Percentiles rank a stretch among this genome's conserved stretches.
phyloP scores from a whole-genome alignment of 2,888 invertebrate genomes.

The Isotomurus palustris region DNA sequence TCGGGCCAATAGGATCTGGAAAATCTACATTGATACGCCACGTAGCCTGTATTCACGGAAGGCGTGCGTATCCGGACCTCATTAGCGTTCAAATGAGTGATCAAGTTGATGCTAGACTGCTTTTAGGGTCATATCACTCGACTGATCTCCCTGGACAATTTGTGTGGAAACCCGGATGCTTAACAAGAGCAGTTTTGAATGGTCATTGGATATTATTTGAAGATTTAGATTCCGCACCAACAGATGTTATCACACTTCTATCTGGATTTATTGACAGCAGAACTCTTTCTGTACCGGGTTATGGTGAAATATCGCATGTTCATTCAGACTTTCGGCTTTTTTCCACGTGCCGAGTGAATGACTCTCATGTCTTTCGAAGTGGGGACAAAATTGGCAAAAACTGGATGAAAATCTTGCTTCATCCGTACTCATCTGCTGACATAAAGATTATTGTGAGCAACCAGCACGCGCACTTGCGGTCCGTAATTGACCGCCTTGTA shows the following conservation, averaged over 20 bases:
- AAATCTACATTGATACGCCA: constrained; percentile 88
- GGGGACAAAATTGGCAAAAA: constrained; percentile 63
- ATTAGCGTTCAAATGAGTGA: constrained; percentile 91
- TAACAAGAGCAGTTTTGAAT: constrained; percentile 61
- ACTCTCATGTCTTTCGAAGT: constrained; percentile 8
- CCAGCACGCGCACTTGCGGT: constrained; percentile 29
- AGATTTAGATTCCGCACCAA: constrained; percentile 89
- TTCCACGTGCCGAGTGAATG: constrained; percentile 59
- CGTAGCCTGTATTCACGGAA: constrained; percentile 58
- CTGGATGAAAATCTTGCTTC: constrained; percentile 73
- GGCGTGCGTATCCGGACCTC: constrained; percentile 54
- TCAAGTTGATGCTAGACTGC: constrained; percentile 91
- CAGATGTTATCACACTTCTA: constrained; percentile 85
- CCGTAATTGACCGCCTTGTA: constrained; percentile 30
- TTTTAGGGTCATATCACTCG: constrained; percentile 88
- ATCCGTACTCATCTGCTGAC: constrained; percentile 71
- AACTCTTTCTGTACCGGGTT: constrained; percentile 79
- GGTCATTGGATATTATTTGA: constrained; percentile 88
- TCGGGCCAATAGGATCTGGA: constrained; percentile 90
- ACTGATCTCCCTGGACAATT: constrained; percentile 97
- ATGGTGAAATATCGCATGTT: constrained; percentile 72
- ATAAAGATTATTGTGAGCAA: constrained; percentile 52
- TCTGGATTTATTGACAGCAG: constrained; percentile 79
- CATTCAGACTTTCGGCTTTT: constrained; percentile 87
- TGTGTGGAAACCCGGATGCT: constrained; percentile 90